Conservation (phyloP, 2,113 vertebrate genomes). For the Cheirogaleus medius region DNA sequence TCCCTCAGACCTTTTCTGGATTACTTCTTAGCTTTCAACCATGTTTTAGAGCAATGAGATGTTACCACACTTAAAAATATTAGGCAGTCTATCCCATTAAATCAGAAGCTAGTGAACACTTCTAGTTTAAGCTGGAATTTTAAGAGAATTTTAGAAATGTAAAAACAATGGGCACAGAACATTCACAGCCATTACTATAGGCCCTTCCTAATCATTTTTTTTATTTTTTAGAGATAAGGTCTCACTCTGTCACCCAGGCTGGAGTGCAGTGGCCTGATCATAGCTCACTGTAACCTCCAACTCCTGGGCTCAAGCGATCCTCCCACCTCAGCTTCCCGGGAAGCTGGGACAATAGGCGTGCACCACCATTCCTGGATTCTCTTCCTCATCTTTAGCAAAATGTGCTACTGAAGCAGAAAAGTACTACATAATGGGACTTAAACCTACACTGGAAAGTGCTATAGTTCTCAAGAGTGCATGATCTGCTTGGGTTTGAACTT, state of each 20-base stretch:
- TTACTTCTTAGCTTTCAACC: slow-evolving; percentile 32
- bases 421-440: background rate
- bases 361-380: no score
- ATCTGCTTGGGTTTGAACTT: slow-evolving; percentile 4
- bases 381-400: slow-evolving; percentile 21
- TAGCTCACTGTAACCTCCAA: no score
- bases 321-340: no score
- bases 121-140: slow-evolving; percentile 20
- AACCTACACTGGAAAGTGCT: background rate
- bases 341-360: no score
- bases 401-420: slow-evolving; percentile 25
- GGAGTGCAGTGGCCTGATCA: no score
- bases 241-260: no score
- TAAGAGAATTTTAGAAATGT: slow-evolving; percentile 29
- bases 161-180: background rate
- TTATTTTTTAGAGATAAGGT: no score
- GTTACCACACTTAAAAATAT: slow-evolving; percentile 42
- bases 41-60: slow-evolving; percentile 38
- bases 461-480: background rate
- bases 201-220: background rate
- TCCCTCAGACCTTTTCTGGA: background rate
- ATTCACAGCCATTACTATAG: background rate
- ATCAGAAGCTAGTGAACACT: background rate
- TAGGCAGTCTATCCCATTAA: background rate
- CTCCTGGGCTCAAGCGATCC: no score